Conservation (phyloP, 2,113 vertebrate species). For the Setophaga coronata region DNA sequence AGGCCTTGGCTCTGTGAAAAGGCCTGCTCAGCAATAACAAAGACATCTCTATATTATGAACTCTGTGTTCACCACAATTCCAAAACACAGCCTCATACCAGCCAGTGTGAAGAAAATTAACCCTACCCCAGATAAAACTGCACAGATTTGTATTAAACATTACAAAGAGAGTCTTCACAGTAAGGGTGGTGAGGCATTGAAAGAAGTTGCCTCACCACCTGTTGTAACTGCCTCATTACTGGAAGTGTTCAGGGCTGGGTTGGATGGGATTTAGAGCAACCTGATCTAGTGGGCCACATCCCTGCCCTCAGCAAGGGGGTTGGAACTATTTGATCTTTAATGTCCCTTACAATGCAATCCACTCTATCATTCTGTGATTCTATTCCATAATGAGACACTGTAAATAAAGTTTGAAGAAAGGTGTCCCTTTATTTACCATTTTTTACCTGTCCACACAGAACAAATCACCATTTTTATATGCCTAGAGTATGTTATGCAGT, state of each 20-base stretch:
- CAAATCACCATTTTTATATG: background rate
- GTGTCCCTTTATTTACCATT: background rate
- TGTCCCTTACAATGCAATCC: background rate
- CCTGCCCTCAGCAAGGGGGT: accelerated
- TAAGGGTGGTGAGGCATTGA: background rate
- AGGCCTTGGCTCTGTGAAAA: background rate
- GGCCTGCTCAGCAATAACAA: background rate
- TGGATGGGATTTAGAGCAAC: background rate
- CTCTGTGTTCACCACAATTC: background rate
- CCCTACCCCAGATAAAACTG: background rate
- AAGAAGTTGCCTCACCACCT: background rate
- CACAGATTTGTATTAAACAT: background rate
- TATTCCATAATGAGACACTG: background rate
- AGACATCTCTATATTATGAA: background rate
- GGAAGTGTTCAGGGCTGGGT: background rate
- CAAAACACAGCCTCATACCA: background rate
- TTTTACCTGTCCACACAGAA: background rate
- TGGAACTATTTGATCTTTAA: background rate
- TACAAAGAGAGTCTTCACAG: background rate
- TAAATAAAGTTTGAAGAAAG: background rate
- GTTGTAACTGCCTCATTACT: background rate
- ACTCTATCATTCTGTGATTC: background rate
- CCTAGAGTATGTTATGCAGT: background rate
- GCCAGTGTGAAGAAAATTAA: background rate
- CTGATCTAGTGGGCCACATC: too few species aligned